Conservation (phyloP, 2,888 invertebrate species). For the Blastobasis adustella region DNA sequence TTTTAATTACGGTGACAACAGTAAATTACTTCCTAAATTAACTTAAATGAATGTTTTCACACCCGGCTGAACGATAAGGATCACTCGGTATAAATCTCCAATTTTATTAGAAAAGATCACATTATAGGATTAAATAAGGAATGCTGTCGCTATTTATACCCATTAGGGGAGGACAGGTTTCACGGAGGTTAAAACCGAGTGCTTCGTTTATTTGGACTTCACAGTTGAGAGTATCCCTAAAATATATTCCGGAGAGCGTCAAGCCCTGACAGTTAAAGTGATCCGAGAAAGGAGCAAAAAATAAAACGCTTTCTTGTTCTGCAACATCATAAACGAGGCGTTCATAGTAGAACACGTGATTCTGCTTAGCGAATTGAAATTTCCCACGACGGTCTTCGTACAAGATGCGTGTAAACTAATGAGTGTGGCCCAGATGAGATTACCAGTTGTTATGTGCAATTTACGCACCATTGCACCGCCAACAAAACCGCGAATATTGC, state of each 20-base stretch:
- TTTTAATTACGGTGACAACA: background rate
- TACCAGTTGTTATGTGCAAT: slow-evolving; percentile 49
- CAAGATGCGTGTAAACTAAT: slow-evolving; percentile 47
- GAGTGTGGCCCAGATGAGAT: slow-evolving; percentile 54
- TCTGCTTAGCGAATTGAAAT: slow-evolving; percentile 36
- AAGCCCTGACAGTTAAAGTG: slow-evolving; percentile 32
- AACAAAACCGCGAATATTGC: slow-evolving; percentile 43
- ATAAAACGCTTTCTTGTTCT: slow-evolving; percentile 15
- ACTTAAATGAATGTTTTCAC: slow-evolving; percentile 1
- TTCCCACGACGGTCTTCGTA: slow-evolving; percentile 53
- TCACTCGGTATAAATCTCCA: slow-evolving; percentile 10
- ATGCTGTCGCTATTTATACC: slow-evolving; percentile 32
- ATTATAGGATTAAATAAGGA: slow-evolving; percentile 23
- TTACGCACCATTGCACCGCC: slow-evolving; percentile 54
- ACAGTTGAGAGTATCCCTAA: slow-evolving; percentile 25
- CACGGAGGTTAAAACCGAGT: slow-evolving; percentile 23
- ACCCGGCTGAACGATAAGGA: slow-evolving; percentile 8
- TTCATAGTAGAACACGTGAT: slow-evolving; percentile 34
- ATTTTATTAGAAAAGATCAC: slow-evolving; percentile 16
- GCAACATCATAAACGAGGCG: slow-evolving; percentile 25
- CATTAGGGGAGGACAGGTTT: slow-evolving; percentile 30
- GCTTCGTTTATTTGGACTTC: slow-evolving; percentile 22
- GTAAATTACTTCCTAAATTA: background rate
- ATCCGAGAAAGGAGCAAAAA: slow-evolving; percentile 23
- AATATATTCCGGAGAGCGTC: slow-evolving; percentile 33